These are phyloP conservation scores for Microplitis demolitor DNA, from an alignment of 1,140 invertebrate genomes.

Conservation along the genomic window DNA sequence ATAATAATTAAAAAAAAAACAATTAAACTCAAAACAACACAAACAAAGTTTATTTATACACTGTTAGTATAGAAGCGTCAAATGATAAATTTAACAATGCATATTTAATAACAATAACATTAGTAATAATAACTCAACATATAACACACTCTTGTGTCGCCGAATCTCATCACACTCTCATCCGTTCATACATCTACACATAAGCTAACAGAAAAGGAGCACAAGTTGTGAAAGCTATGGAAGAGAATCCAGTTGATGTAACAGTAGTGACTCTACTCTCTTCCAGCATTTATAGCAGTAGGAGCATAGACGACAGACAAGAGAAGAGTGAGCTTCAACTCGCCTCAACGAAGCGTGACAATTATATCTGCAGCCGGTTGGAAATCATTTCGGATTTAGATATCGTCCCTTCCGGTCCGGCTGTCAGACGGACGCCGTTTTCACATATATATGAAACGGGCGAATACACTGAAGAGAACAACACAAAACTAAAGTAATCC, in stretches of 20 bases:
- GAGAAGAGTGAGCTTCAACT: constrained; percentile 3
- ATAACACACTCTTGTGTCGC: no score
- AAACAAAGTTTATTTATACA: no score
- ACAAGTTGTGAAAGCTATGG: no score
- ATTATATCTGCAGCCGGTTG: constrained; percentile 22
- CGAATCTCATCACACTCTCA: no score
- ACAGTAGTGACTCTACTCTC: background rate
- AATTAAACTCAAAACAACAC: no score
- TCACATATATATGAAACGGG: background rate
- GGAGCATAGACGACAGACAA: background rate
- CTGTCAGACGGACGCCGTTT: constrained; percentile 12
- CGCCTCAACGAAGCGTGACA: constrained; percentile 22
- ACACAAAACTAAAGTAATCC: background rate
- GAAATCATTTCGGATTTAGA: constrained; percentile 26
- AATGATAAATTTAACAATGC: no score
- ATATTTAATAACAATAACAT: no score
- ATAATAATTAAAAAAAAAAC: no score
- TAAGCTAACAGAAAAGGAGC: no score
- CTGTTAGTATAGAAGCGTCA: no score
- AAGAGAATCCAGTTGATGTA: background rate
- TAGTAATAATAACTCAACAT: no score
- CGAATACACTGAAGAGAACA: background rate
- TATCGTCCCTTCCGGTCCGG: constrained; percentile 24
- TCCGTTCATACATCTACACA: no score
- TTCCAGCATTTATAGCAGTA: background rate